phyloP scores from a whole-genome alignment of 2,113 vertebrate genomes.

The Helogale parvula region DNA sequence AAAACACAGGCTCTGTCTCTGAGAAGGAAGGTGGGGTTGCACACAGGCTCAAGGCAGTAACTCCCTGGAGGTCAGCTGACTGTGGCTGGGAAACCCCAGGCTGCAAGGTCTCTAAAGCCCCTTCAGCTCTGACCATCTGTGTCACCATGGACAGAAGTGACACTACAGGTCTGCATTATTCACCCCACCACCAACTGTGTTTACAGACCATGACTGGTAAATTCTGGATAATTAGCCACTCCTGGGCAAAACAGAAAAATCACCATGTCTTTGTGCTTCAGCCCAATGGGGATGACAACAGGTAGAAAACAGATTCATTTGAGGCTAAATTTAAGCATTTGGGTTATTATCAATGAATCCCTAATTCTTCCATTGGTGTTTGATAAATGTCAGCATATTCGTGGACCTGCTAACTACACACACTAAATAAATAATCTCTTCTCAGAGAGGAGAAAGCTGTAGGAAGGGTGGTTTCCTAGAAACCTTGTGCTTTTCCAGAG shows the following conservation, averaged over 20 bases:
- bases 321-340: constrained; percentile 24
- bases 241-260: not conserved
- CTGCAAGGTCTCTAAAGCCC: not conserved
- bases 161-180: not conserved
- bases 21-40: constrained; percentile 7
- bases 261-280: not conserved
- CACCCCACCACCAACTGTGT: not conserved
- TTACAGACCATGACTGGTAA: not conserved
- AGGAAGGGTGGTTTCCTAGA: not conserved
- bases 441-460: not conserved
- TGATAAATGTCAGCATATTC: constrained; percentile 26
- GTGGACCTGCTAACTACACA: not conserved
- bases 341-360: not conserved
- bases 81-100: not conserved
- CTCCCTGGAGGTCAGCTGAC: not conserved
- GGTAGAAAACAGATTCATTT: not conserved
- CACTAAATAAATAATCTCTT: not conserved
- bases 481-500: not conserved
- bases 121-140: not conserved
- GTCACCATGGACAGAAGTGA: not conserved
- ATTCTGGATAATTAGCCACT: constrained; percentile 7
- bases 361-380: constrained; percentile 7
- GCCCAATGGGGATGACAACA: not conserved
- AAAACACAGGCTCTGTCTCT: not conserved
- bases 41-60: not conserved